phyloP scores from a whole-genome alignment of 2,797 vertebrate genomes.

The Prionace glauca region DNA sequence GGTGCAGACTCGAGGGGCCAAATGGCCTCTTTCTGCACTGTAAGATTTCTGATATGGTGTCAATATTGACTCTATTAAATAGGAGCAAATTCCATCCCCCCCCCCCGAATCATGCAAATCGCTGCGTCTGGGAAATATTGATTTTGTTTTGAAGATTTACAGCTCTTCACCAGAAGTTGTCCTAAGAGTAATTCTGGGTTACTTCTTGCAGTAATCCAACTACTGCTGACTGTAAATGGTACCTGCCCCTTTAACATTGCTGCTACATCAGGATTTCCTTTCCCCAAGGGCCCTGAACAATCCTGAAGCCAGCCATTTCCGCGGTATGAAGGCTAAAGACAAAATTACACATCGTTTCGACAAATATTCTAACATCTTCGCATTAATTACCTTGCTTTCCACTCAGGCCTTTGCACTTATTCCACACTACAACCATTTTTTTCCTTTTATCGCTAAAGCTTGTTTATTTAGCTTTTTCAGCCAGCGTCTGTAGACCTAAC shows the following conservation, averaged over 20 bases:
- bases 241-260: not conserved
- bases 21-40: too few relatives aligned
- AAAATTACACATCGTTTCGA: not conserved
- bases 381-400: not conserved
- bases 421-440: not conserved
- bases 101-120: not conserved
- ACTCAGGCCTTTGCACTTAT: not conserved
- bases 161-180: not conserved
- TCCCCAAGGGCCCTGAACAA: not conserved
- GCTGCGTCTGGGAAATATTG: not conserved
- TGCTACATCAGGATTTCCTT: not conserved
- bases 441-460: not conserved
- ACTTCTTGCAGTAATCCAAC: not conserved
- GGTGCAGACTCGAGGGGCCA: too few relatives aligned
- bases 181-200: not conserved
- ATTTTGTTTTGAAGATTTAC: not conserved
- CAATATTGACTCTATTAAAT: not conserved
- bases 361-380: not conserved
- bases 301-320: not conserved
- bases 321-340: not conserved
- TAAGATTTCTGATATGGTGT: not conserved
- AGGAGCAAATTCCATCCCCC: not conserved
- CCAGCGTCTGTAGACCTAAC: not conserved
- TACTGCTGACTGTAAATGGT: not conserved
- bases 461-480: not conserved